phyloP scores from a whole-genome alignment of 2,113 vertebrate genomes.

The Burhinus oedicnemus region DNA sequence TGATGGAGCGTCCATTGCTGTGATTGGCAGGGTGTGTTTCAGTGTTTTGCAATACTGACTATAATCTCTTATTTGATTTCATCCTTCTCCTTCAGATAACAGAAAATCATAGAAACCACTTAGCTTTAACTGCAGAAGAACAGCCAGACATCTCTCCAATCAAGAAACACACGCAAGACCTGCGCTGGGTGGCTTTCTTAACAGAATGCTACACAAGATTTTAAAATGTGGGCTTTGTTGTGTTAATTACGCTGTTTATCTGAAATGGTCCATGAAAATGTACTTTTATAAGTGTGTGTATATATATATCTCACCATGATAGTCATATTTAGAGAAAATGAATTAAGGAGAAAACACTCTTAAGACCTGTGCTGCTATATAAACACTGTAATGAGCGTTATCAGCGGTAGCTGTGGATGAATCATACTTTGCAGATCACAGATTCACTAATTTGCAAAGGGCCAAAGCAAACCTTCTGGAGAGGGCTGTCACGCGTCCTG shows the following conservation, averaged over 20 bases:
- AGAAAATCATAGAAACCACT: constrained; percentile 35
- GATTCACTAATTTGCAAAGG: background rate
- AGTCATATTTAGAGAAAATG: background rate
- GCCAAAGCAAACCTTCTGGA: background rate
- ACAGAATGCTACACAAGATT: background rate
- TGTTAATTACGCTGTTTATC: background rate
- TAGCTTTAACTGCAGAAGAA: background rate
- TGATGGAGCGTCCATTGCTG: background rate
- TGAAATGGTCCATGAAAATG: background rate
- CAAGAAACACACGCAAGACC: background rate
- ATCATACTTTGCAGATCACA: background rate
- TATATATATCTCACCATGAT: background rate
- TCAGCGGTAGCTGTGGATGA: background rate
- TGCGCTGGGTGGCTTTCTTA: background rate
- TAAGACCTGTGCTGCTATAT: background rate
- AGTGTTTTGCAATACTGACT: background rate
- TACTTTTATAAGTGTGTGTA: background rate
- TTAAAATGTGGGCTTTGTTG: background rate
- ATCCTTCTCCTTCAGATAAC: constrained; percentile 14
- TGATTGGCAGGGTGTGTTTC: background rate
- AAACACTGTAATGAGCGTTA: background rate
- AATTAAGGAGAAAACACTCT: background rate
- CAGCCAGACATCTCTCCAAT: background rate
- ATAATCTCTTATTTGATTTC: constrained; percentile 20
- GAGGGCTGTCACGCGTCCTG: accelerated